Evolutionary conservation across 1,140 invertebrate species (phyloP).

Genomic region (Vollenhovia emeryi): DNA sequence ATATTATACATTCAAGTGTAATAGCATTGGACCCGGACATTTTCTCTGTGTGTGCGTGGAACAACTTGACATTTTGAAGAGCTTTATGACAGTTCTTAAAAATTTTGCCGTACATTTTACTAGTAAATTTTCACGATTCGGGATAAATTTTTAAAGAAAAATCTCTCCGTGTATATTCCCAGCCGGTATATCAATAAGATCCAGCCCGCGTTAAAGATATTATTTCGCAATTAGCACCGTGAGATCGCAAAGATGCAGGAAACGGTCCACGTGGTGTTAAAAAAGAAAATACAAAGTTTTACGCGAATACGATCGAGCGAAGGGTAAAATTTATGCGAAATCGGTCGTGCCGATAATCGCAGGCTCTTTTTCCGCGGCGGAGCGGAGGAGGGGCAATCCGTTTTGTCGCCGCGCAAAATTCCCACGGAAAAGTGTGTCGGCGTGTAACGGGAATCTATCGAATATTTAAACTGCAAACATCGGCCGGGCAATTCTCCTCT

Average conservation of each 20-base stretch:
- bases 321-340: not conserved
- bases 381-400: not conserved
- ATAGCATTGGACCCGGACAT: too few species aligned
- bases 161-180: too few species aligned
- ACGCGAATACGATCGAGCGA: not conserved
- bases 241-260: too few species aligned
- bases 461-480: slow-evolving; percentile 16
- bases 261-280: not conserved
- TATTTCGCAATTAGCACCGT: not conserved
- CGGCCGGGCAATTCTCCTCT: not conserved
- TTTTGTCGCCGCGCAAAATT: not conserved
- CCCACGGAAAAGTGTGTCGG: not conserved
- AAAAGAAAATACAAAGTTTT: not conserved
- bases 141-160: too few species aligned
- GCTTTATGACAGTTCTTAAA: too few species aligned
- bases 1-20: too few species aligned
- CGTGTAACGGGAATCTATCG: not conserved
- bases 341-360: not conserved
- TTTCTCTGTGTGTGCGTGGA: too few species aligned
- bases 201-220: not conserved
- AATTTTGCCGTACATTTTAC: too few species aligned
- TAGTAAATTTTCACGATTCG: too few species aligned
- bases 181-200: not conserved
- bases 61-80: too few species aligned
- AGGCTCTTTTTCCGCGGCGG: not conserved